Evolutionary conservation across 2,888 invertebrate species (phyloP), one percentile per base, ranked within the genome.

Genomic region (Diarsia brunnea): DNA sequence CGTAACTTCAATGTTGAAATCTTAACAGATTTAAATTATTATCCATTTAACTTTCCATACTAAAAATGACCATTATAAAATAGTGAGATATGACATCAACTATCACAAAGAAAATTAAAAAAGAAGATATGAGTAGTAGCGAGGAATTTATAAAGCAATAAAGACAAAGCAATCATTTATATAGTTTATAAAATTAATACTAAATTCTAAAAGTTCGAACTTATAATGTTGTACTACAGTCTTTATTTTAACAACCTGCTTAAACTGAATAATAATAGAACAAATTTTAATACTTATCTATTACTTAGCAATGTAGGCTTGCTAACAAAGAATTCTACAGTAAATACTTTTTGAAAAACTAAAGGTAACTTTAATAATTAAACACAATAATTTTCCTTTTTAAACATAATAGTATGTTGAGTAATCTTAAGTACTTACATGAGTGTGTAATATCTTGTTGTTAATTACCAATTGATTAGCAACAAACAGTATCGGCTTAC

Each of bases 381-480:
- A 53, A 49, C 24, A 38, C 10, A 61, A 31, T 19, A 69, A 63
- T 63, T 66, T 43, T 21, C 12, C 8, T n/a, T 49, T n/a, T 53
- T 53, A 51, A 51, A 45, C 11, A 19, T 27, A 60, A 60, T 16
- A 19, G 38, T 47, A 14, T 79, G 31, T 69, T 58, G 31, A 61
- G 66, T 66, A 27, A 27, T 27, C 12, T 45, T 38, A 31, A 19
- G n/a, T 24, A 49, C 65, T 47, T 64, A 73, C n/a, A 14, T 31
- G 58, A 81, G 49, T 77, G 69, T 68, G 51, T 73, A 77, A 69
- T 69, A 75, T 64, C 53, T 75, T 88, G 87, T 88, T 90, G 90
- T 84, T 88, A 88, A 88, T 91, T 87, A 82, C 63, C 60, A 77
- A 87, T 87, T 90, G 86, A 89, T 90, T 90, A 88, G 81, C 79